A percentile compares a stretch with the other conserved stretches of the same genome.
phyloP scores from a whole-genome alignment of 2,113 vertebrate genomes.

The Cynoglossus semilaevis region DNA sequence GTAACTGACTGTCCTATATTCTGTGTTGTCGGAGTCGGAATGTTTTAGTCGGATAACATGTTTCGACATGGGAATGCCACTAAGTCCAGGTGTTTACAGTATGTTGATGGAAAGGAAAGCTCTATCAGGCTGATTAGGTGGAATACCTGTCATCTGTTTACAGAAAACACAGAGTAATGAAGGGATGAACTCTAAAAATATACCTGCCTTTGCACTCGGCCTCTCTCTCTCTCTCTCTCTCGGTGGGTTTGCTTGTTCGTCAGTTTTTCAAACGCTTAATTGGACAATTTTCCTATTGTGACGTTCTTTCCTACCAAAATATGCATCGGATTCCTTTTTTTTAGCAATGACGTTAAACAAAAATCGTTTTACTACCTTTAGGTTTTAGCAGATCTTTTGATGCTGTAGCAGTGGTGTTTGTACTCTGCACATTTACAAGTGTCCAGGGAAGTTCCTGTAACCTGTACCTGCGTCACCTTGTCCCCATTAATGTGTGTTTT shows the following conservation, averaged over 20 bases:
- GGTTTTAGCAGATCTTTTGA: too few relatives aligned
- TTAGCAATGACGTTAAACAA: neutral
- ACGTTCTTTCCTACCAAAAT: too few relatives aligned
- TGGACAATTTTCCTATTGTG: too few relatives aligned
- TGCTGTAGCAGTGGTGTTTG: too few relatives aligned
- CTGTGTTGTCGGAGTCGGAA: constrained; percentile 27
- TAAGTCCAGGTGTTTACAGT: constrained; percentile 42
- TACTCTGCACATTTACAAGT: too few relatives aligned
- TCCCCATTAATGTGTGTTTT: too few relatives aligned
- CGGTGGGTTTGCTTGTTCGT: constrained; percentile 2
- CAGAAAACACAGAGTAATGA: constrained; percentile 57
- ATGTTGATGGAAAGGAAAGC: constrained; percentile 51
- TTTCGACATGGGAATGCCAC: constrained; percentile 47
- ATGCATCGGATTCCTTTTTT: neutral
- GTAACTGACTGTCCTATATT: neutral
- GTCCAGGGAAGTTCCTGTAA: too few relatives aligned
- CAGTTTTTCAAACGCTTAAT: neutral
- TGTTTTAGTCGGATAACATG: constrained; percentile 36
- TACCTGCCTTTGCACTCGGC: constrained; percentile 27
- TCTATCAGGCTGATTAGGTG: constrained; percentile 52
- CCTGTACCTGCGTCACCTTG: too few relatives aligned
- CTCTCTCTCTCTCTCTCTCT: constrained; percentile 1
- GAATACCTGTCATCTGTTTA: constrained; percentile 64
- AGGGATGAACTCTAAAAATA: constrained; percentile 62
- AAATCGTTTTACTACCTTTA: too few relatives aligned